Conservation (phyloP, 1,140 invertebrate genomes). For the Drosophila subpulchrella region DNA sequence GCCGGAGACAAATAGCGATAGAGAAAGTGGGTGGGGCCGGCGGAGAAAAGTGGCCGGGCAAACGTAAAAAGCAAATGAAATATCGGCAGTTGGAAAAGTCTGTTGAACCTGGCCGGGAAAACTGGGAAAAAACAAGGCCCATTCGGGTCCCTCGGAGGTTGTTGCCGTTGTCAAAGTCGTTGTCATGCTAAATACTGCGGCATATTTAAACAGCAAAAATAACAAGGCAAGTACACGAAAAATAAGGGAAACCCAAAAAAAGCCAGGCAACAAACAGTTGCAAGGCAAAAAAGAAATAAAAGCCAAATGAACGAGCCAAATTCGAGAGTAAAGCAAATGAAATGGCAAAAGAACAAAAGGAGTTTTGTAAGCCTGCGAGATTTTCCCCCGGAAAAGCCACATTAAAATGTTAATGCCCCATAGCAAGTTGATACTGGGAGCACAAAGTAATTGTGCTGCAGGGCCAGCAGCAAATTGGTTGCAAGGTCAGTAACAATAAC, state of each 20-base stretch:
- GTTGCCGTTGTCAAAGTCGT: conserved; percentile 63
- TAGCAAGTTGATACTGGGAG: conserved; percentile 54
- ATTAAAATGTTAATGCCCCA: conserved; percentile 76
- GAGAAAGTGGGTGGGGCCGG: conserved; percentile 9
- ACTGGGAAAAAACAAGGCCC: conserved; percentile 11
- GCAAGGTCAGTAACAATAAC: conserved; percentile 6
- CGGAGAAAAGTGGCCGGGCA: conserved; percentile 38
- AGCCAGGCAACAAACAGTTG: conserved; percentile 6
- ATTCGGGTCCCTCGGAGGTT: conserved; percentile 24
- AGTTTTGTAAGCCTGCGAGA: conserved; percentile 28
- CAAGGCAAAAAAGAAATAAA: conserved; percentile 9
- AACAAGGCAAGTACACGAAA: conserved; percentile 60
- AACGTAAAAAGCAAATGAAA: conserved; percentile 65
- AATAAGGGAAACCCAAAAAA: conserved; percentile 15
- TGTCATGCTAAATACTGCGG: conserved; percentile 80
- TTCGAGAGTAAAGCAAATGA: conserved; percentile 56
- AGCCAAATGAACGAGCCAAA: conserved; percentile 8
- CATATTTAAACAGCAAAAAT: conserved; percentile 72
- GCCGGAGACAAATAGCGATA: conserved; percentile 16
- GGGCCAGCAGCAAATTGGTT: conserved; percentile 21
- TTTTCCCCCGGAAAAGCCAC: conserved; percentile 18
- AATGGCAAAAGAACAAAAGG: conserved; percentile 67
- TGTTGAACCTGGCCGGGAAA: conserved; percentile 59
- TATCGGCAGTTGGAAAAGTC: conserved; percentile 70
- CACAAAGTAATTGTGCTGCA: conserved; percentile 21